Conservation (phyloP, 2,113 vertebrate genomes). For the Peromyscus polionotus region DNA sequence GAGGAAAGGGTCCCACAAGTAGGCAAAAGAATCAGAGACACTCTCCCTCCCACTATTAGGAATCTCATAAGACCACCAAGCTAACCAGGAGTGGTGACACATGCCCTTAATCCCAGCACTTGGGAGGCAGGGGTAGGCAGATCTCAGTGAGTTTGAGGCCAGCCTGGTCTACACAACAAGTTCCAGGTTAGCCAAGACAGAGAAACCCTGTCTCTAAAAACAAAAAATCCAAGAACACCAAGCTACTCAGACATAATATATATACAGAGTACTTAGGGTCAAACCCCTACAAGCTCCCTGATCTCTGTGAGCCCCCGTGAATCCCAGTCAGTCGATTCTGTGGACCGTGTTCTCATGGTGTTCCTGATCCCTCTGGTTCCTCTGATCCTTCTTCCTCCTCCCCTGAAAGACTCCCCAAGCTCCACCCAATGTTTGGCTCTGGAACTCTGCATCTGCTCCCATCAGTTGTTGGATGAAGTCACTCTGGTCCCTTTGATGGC, state of each 20-base stretch:
- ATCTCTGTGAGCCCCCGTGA: background rate
- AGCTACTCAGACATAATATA: background rate
- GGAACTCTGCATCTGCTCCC: background rate
- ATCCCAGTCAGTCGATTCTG: background rate
- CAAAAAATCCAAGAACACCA: too few species aligned
- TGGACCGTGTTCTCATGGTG: background rate
- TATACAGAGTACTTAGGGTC: background rate
- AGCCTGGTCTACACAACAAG: too few species aligned
- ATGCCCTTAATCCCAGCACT: too few species aligned
- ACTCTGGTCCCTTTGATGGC: background rate
- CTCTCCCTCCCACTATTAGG: background rate
- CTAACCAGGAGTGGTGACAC: too few species aligned
- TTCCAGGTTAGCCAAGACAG: too few species aligned
- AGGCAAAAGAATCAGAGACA: background rate
- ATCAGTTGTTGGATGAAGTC: background rate
- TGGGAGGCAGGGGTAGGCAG: too few species aligned
- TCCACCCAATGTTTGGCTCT: background rate
- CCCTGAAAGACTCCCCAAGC: background rate
- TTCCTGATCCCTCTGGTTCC: background rate
- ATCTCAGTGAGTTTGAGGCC: too few species aligned
- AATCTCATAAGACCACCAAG: background rate
- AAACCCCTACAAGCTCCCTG: background rate
- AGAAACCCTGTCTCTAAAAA: too few species aligned
- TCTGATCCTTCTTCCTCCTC: background rate
- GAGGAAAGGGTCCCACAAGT: background rate